Conservation (phyloP, 37 sponge, comb jelly and placozoan species). For the Aplysina aerophoba region DNA sequence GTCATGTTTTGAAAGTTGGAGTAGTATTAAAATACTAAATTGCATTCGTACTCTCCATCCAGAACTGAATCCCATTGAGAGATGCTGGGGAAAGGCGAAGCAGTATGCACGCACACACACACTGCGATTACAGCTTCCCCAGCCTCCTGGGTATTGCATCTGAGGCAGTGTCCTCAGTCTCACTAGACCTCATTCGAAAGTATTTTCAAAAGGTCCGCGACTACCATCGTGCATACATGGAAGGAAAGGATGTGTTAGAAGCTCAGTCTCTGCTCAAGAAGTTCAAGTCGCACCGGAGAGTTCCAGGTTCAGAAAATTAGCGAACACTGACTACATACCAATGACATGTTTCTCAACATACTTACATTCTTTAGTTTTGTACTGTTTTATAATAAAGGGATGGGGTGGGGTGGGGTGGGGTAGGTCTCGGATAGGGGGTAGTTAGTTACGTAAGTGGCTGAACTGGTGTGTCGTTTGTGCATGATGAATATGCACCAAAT, state of each 20-base stretch:
- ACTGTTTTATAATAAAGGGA: too few relatives aligned
- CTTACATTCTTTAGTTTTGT: too few relatives aligned
- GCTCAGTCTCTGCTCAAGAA: neutral
- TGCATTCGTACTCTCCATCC: too few relatives aligned
- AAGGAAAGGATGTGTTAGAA: slow-evolving; percentile 13
- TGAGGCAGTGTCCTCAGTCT: slow-evolving; percentile 21
- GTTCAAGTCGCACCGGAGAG: slow-evolving; percentile 13
- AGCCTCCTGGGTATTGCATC: slow-evolving; percentile 5
- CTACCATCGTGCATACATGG: slow-evolving; percentile 21
- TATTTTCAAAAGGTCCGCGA: slow-evolving; percentile 37
- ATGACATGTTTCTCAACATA: too few relatives aligned
- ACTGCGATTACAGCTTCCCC: slow-evolving; percentile 45
- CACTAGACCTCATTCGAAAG: slow-evolving; percentile 25
- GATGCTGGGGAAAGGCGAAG: slow-evolving; percentile 32
- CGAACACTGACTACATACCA: too few relatives aligned
- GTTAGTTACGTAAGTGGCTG: too few relatives aligned
- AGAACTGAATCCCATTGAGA: slow-evolving; percentile 47
- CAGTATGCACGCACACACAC: slow-evolving; percentile 18
- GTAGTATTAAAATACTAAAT: too few relatives aligned
- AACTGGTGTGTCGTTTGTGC: too few relatives aligned
- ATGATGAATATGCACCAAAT: too few relatives aligned
- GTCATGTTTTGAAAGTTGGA: too few relatives aligned
- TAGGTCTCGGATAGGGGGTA: too few relatives aligned
- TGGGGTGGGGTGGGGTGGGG: too few relatives aligned
- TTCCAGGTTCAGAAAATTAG: slow-evolving; percentile 21